Evolutionary conservation across 2,797 vertebrate genomes (phyloP).

Genomic region (Sebastes iracundus): DNA sequence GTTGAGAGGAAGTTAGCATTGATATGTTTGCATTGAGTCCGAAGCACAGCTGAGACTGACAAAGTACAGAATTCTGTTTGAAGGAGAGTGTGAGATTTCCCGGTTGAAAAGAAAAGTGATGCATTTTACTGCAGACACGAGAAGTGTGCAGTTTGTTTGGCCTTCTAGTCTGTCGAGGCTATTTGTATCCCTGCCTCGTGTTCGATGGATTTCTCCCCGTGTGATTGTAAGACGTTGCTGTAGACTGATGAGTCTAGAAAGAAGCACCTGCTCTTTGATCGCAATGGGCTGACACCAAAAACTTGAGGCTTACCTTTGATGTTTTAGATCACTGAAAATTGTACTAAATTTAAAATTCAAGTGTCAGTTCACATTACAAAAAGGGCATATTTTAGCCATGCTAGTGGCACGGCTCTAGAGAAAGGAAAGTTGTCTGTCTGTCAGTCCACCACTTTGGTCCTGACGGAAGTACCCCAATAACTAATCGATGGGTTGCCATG

Average conservation of each 20-base stretch:
- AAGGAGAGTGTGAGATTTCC: neutral
- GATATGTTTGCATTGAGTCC: constrained; percentile 5
- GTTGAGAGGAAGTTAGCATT: neutral
- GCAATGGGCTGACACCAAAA: neutral
- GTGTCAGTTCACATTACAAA: neutral
- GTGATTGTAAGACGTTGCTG: neutral
- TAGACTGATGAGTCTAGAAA: neutral
- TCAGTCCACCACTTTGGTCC: neutral
- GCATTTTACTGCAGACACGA: neutral
- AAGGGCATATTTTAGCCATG: neutral
- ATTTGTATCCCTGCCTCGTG: neutral
- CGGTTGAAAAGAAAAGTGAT: neutral
- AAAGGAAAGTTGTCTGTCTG: neutral
- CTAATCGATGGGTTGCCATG: neutral
- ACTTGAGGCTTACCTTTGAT: neutral
- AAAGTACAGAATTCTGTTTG: neutral
- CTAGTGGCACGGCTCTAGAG: neutral
- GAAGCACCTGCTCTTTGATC: neutral
- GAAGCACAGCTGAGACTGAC: neutral
- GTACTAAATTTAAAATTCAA: neutral
- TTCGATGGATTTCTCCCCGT: neutral
- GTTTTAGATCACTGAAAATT: neutral
- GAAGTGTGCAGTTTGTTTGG: neutral
- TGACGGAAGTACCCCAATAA: neutral
- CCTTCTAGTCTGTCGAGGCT: neutral